Evolutionary conservation across 2,888 invertebrate genomes (phyloP).

Genomic region (Conus canariensis): DNA sequence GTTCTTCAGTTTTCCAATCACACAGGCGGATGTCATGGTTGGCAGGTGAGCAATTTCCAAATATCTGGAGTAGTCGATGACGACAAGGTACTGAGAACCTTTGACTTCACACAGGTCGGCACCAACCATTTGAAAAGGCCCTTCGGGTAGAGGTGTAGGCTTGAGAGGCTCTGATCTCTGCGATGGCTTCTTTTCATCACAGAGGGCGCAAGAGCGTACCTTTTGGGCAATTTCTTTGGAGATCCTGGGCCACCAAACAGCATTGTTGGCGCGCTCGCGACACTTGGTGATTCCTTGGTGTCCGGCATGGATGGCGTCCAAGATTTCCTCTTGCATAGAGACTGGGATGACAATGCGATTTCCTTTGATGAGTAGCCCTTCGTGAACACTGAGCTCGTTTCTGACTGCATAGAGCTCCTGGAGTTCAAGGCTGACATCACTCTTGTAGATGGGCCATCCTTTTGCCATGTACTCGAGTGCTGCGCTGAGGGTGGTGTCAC

Average conservation of each 20-base stretch:
- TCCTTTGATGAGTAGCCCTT: constrained; percentile 1
- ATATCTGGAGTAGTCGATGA: constrained; percentile 37
- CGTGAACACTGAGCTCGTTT: background rate
- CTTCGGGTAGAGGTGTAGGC: constrained; percentile 18
- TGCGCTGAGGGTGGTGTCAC: background rate
- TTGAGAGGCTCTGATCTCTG: constrained; percentile 15
- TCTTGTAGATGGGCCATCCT: constrained; percentile 27
- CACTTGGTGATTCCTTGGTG: constrained; percentile 34
- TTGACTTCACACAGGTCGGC: constrained; percentile 17
- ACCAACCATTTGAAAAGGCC: constrained; percentile 11
- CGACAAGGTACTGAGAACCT: background rate
- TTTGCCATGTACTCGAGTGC: background rate
- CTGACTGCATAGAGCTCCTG: background rate
- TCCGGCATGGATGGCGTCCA: constrained; percentile 6
- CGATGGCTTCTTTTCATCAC: background rate
- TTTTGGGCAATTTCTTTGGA: constrained; percentile 8
- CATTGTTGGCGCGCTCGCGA: background rate
- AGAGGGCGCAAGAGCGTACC: constrained; percentile 4
- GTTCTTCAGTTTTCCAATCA: background rate
- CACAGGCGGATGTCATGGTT: background rate
- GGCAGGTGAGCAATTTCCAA: constrained; percentile 10
- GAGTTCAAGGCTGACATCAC: background rate
- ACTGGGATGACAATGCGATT: constrained; percentile 23
- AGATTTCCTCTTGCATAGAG: constrained; percentile 16
- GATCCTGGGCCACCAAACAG: constrained; percentile 32